Percentiles rank a stretch among this genome's conserved stretches.
Conservation (phyloP, 1,140 invertebrate genomes). For the Physella acuta region DNA sequence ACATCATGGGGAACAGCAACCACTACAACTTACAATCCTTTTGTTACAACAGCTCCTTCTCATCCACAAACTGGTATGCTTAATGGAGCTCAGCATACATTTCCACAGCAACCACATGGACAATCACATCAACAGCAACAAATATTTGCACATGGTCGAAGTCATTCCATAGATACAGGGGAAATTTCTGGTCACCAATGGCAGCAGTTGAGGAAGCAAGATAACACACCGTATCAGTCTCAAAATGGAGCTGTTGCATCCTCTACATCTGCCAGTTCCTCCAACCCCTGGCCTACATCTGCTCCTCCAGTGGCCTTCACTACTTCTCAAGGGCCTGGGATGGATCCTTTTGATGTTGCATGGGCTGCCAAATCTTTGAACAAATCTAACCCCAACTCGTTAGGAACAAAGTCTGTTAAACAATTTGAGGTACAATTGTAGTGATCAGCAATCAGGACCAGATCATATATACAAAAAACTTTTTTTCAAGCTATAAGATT, state of each 20-base stretch:
- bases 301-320: constrained; percentile 47
- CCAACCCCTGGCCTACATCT: constrained; percentile 26
- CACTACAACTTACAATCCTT: constrained; percentile 53
- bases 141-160: constrained; percentile 61
- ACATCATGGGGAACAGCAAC: constrained; percentile 40
- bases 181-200: constrained; percentile 35
- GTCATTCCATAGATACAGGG: constrained; percentile 66
- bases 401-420: constrained; percentile 62
- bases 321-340: constrained; percentile 27
- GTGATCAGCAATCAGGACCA: background rate
- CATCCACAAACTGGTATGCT: constrained; percentile 28
- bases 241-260: constrained; percentile 26
- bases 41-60: constrained; percentile 32
- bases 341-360: constrained; percentile 83
- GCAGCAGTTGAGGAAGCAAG: constrained; percentile 37
- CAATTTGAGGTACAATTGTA: constrained; percentile 66
- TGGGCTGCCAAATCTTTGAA: constrained; percentile 70
- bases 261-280: constrained; percentile 22
- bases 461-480: too few relatives aligned
- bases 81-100: constrained; percentile 23
- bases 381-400: constrained; percentile 57
- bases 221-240: background rate
- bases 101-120: background rate
- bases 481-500: too few relatives aligned
- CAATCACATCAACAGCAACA: constrained; percentile 26